Evolutionary conservation across 2,888 invertebrate genomes (phyloP).

Genomic region (Tachina fera): DNA sequence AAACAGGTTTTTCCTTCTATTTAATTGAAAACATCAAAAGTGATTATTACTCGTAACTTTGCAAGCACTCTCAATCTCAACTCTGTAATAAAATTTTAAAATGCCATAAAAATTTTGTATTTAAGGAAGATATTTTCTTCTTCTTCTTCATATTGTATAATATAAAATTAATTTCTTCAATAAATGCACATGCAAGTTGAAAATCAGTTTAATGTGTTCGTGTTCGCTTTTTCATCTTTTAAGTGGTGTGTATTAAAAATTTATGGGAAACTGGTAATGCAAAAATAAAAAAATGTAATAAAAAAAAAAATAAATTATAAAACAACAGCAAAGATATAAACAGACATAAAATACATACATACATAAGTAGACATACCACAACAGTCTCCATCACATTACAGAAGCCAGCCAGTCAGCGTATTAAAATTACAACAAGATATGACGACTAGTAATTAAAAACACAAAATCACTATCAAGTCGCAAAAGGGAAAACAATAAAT

Average conservation of each 20-base stretch:
- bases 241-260: slow-evolving; percentile 68
- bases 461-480: slow-evolving; percentile 57
- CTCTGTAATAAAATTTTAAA: slow-evolving; percentile 26
- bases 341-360: too few species aligned
- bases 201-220: slow-evolving; percentile 56
- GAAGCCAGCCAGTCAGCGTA: slow-evolving; percentile 51
- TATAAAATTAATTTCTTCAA: slow-evolving; percentile 42
- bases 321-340: too few species aligned
- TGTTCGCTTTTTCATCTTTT: slow-evolving; percentile 53
- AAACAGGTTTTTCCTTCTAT: slow-evolving; percentile 39
- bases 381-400: slow-evolving; percentile 38
- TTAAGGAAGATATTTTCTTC: slow-evolving; percentile 20
- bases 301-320: slow-evolving; percentile 14
- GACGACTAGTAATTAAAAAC: slow-evolving; percentile 67
- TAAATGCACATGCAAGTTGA: slow-evolving; percentile 46
- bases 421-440: slow-evolving; percentile 65
- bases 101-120: slow-evolving; percentile 22
- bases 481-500: not conserved
- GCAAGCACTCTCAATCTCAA: slow-evolving; percentile 36
- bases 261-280: slow-evolving; percentile 66
- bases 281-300: not conserved
- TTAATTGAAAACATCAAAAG: slow-evolving; percentile 50
- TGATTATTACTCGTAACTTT: slow-evolving; percentile 34
- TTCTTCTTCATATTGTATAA: too few species aligned
- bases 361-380: slow-evolving; percentile 7